These are phyloP conservation scores for Plebejus melissa DNA, from an alignment of 2,888 invertebrate genomes.

Conservation along the genomic window DNA sequence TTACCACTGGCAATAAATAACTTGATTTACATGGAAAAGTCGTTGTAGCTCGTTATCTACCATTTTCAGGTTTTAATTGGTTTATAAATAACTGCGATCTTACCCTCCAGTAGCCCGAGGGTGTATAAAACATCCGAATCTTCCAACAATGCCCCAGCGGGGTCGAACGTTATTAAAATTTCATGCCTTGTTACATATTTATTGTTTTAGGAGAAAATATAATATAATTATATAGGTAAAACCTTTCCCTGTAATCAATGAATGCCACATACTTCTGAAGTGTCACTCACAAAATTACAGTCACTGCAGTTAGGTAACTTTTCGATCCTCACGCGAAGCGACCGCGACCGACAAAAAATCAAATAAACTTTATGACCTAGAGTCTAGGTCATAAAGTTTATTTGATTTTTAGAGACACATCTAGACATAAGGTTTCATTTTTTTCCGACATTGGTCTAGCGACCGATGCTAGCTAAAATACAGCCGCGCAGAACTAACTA, in stretches of 20 bases:
- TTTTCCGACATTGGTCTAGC: too few species aligned
- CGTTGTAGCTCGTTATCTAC: constrained; percentile 57
- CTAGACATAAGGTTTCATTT: too few species aligned
- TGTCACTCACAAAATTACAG: too few species aligned
- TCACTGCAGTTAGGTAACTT: too few species aligned
- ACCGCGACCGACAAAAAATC: too few species aligned
- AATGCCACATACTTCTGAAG: too few species aligned
- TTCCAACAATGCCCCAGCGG: constrained; percentile 54
- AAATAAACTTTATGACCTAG: too few species aligned
- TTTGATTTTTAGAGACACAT: too few species aligned
- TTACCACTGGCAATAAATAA: constrained; percentile 25
- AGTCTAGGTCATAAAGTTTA: too few species aligned
- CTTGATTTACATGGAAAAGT: constrained; percentile 41
- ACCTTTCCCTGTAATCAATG: too few species aligned
- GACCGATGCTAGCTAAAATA: neutral
- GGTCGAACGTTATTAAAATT: constrained; percentile 42
- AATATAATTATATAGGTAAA: too few species aligned
- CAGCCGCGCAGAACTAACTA: neutral
- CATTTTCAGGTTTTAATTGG: constrained; percentile 70
- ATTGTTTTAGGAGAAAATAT: constrained; percentile 12
- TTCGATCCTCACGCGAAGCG: too few species aligned
- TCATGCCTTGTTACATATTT: constrained; percentile 37
- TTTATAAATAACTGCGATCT: constrained; percentile 69
- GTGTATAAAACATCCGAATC: constrained; percentile 49
- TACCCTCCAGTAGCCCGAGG: constrained; percentile 51